Base-by-base conservation (phyloP, 2,113 vertebrate genomes). In the Mus pahari region DNA sequence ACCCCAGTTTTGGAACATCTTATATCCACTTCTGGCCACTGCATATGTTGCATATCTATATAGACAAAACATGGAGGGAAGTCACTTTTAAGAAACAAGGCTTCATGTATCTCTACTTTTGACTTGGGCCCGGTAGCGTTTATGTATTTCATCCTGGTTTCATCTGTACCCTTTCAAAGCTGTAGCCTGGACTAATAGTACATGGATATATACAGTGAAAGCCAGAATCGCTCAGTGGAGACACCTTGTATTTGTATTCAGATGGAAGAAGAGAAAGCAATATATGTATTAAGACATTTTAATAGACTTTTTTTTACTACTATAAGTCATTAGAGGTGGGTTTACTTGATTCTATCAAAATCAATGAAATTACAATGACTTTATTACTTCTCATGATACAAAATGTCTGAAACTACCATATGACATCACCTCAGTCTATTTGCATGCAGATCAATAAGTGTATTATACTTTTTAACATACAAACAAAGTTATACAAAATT, bases 401-500 rank as follows among this genome's bases (percentile, higher is more conserved):
- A 92, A 86, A 5, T 70, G 86, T 0, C 19, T 45, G 31, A 71
- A 45, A 22, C 13, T 31, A 16, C 0, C 14, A 73, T 84, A 58
- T 33, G 62, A 93, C 7, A 16, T 45, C 28, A 1, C n/a, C 53
- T 31, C 12, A 88, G 5, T 74, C 1, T 84, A 13, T 16, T 89
- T 50, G 0, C 58, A 79, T 58, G 31, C 91, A 82, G 89, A 70
- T 66, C 42, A 70, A 42, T 70, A 94, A 55, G 36, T 78, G 2
- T 58, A 79, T 0, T 77, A 33, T 86, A 48, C 74, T 22, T 79
- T 17, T 86, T 79, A 66, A 6, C 39, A 58, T 87, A 73, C 31
- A 53, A 89, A 79, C n/a, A 91, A 89, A 93, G 16, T 89, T 58
- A 45, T 83, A 33, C 74, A 79, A 87, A 78, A 86, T 82, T 78